Evolutionary conservation across 2,797 vertebrate genomes (phyloP), one percentile per base, ranked within the genome.

Genomic region (Karalla daura): DNA sequence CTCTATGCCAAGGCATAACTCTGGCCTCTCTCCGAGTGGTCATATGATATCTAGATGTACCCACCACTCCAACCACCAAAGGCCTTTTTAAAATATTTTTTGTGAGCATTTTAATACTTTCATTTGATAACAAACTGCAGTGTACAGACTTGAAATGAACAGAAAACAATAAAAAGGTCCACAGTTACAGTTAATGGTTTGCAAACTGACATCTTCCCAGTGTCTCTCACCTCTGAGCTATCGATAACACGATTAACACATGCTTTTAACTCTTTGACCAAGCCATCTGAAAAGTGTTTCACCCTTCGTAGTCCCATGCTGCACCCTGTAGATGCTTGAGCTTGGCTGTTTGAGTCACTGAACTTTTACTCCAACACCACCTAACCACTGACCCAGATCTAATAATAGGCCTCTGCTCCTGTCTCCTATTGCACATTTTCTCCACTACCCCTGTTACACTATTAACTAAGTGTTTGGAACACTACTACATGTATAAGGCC

Each of bases 251-350:
- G n/a, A 50, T 37, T n/a, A 56, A 62, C 15, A n/a, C 21, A 27
- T 2, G 2, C 27, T 40, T 54, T 27, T 28, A 43, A 37, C 21
- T 35, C 15, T 21, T 41, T 27, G 8, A 14, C 70, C 41, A 17
- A 58, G 53, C 6, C 21, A 49, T 6, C 40, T 63, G 17, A 58
- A n/a, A 45, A 3, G 24, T 7, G 3, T 2, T 36, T 20, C 8
- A 4, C 13, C 9, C 7, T 28, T 6, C 18, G 6, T 15, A 53
- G 27, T 44, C 50, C 78, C 9, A 41, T 33, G 15, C 2, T 45
- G 33, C 51, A 59, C n/a, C 32, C 70, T 74, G n/a, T 37, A 25
- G n/a, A 63, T 44, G 70, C 63, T 63, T 76, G 5, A 72, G 9
- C 51, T 15, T 66, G 10, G 23, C 54, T 55, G 15, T 30, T 62